Conservation (phyloP, 2,797 vertebrate species). For the Xyrichtys novacula region DNA sequence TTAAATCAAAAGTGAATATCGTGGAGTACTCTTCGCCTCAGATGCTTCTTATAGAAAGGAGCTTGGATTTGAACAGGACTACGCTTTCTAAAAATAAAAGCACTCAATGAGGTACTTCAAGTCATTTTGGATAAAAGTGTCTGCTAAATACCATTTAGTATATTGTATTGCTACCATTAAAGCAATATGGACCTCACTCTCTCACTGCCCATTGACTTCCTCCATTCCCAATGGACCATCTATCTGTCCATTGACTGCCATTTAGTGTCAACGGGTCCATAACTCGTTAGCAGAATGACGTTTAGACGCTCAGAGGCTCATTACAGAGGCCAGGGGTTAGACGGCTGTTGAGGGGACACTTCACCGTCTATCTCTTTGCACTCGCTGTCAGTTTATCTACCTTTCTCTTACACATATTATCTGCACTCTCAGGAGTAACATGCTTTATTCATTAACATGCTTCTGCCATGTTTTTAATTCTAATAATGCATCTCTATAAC, state of each 20-base stretch:
- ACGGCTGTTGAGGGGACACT: constrained; percentile 69
- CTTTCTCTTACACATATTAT: background rate
- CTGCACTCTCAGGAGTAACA: constrained; percentile 5
- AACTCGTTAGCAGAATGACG: constrained; percentile 76
- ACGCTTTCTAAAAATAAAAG: constrained; percentile 80
- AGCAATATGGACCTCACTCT: constrained; percentile 69
- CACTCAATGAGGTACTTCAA: constrained; percentile 75
- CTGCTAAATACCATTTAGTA: constrained; percentile 82
- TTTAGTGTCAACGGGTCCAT: constrained; percentile 75
- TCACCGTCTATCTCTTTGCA: constrained; percentile 23
- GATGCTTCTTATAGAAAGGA: constrained; percentile 26
- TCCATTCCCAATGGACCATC: constrained; percentile 73
- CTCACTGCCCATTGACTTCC: constrained; percentile 73
- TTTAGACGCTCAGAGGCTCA: constrained; percentile 75
- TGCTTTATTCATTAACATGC: constrained; percentile 26
- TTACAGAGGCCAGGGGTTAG: constrained; percentile 72
- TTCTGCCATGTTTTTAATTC: constrained; percentile 13
- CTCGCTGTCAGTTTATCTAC: constrained; percentile 25
- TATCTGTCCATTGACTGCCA: constrained; percentile 80
- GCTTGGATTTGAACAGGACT: constrained; percentile 37
- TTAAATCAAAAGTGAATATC: background rate
- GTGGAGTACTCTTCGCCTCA: constrained; percentile 34
- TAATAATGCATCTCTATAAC: background rate
- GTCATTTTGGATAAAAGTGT: constrained; percentile 77
- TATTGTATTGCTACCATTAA: constrained; percentile 79